These are phyloP conservation scores for Labeo catla DNA, from an alignment of 2,113 vertebrate genomes.

Conservation along the genomic window DNA sequence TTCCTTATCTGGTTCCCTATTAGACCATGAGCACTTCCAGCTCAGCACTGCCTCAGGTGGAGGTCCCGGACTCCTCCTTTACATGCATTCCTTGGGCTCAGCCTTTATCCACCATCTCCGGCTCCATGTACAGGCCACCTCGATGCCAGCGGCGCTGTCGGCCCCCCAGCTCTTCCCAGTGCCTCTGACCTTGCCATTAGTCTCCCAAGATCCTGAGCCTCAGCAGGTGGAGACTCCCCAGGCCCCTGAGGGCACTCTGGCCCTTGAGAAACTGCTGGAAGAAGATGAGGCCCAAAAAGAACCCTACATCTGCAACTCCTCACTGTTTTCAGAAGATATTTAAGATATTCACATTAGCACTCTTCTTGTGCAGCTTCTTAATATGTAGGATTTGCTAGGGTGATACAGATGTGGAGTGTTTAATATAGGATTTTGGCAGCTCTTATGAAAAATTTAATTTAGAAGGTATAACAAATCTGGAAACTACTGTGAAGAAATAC, in stretches of 20 bases:
- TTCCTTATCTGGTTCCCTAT: slow-evolving; percentile 51
- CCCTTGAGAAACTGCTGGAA: slow-evolving; percentile 90
- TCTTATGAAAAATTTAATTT: not conserved
- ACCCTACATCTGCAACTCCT: slow-evolving; percentile 78
- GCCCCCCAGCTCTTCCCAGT: slow-evolving; percentile 82
- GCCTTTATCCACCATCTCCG: slow-evolving; percentile 82
- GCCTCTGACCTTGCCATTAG: slow-evolving; percentile 74
- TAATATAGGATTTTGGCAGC: not conserved
- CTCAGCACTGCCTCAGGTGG: slow-evolving; percentile 78
- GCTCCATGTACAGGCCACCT: slow-evolving; percentile 80
- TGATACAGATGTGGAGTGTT: not conserved
- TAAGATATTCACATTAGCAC: slow-evolving; percentile 12
- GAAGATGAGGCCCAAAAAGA: slow-evolving; percentile 78
- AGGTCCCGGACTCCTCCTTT: slow-evolving; percentile 82
- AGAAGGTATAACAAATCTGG: not conserved
- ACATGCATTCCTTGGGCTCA: slow-evolving; percentile 91
- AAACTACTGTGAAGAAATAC: not conserved
- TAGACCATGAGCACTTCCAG: slow-evolving; percentile 79
- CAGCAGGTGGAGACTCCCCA: slow-evolving; percentile 76
- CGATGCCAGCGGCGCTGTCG: slow-evolving; percentile 75
- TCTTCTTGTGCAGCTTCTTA: not conserved
- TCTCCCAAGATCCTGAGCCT: slow-evolving; percentile 78
- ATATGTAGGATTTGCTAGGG: not conserved
- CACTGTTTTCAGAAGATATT: slow-evolving; percentile 80
- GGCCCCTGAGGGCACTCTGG: slow-evolving; percentile 76